Evolutionary conservation across 2,113 vertebrate genomes (phyloP).

Genomic region (Odontophorus gujanensis): DNA sequence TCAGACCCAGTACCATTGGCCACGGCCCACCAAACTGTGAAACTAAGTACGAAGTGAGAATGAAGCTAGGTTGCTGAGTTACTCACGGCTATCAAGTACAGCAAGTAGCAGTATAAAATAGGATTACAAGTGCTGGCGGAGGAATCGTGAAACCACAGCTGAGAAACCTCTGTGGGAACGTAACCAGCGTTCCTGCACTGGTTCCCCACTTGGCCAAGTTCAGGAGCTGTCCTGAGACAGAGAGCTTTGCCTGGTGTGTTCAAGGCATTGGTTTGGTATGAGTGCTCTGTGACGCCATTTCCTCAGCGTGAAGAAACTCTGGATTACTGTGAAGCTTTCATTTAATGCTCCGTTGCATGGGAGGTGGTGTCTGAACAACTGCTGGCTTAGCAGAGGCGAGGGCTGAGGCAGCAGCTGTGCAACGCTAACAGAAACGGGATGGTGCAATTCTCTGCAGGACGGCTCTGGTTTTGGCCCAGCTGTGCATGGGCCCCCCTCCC

Average conservation of each 20-base stretch:
- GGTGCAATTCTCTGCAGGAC: neutral
- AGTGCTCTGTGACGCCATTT: neutral
- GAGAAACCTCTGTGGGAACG: neutral
- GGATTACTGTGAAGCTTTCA: constrained; percentile 67
- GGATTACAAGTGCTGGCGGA: neutral
- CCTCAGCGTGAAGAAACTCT: neutral
- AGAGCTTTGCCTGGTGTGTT: rapidly evolving
- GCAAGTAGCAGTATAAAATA: neutral
- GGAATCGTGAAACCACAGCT: neutral
- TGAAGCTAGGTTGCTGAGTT: neutral
- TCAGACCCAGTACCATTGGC: neutral
- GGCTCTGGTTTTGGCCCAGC: neutral
- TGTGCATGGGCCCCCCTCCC: neutral
- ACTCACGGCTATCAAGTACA: neutral
- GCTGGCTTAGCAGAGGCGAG: neutral
- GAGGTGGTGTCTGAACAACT: neutral
- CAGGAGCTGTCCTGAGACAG: neutral
- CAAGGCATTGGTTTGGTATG: neutral
- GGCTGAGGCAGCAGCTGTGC: neutral
- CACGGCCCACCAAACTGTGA: neutral
- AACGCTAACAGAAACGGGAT: neutral
- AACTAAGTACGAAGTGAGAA: neutral
- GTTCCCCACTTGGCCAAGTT: neutral
- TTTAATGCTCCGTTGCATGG: neutral
- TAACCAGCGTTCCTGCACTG: neutral